Evolutionary conservation across 1,140 invertebrate genomes (phyloP), one percentile per base, ranked within the genome.

Genomic region (Maniola jurtina): DNA sequence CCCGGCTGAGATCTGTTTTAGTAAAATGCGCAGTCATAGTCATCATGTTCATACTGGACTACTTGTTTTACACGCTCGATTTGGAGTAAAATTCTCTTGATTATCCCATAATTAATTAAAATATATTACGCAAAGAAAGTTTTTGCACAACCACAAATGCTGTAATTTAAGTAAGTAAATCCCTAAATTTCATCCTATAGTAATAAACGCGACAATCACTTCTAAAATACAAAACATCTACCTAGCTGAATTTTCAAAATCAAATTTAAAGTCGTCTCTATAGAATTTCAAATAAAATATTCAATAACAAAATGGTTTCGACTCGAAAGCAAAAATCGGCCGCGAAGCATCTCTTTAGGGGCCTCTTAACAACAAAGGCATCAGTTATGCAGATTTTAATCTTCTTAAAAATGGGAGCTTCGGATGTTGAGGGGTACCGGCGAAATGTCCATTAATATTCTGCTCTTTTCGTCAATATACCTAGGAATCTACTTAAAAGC

Each of bases 381-480:
- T 80, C 67, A 73, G 75, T 81, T 83, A 84, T 83, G 73, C 79
- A 81, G 77, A 83, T 84, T 87, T 83, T 83, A 85, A 87, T 84
- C 73, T 83, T 65, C 76, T 78, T 84, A 80, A 83, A 76, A 80
- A 79, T 79, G 33, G 40, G 33, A 13, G 14, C 58, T 40, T 62
- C 61, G 61, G 48, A 62, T 40, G 25, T 42, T 62, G 50, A n/a
- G 14, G 36, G 36, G 5, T 35, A 40, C 16, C n/a, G 34, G 35
- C 55, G 8, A 57, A 57, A 57, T 57, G 55, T 57, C 0, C 5
- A 14, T 56, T 56, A 8, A 36, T 10, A 56, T 56, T 56, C 34
- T 56, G 33, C 55, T 57, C 35, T 57, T 57, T 57, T 38, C 34
- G 14, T 40, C 40, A 5, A 16, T 16, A 50, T 9, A 5, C 5